Conservation (phyloP, 2,113 vertebrate genomes). For the Bos indicus region DNA sequence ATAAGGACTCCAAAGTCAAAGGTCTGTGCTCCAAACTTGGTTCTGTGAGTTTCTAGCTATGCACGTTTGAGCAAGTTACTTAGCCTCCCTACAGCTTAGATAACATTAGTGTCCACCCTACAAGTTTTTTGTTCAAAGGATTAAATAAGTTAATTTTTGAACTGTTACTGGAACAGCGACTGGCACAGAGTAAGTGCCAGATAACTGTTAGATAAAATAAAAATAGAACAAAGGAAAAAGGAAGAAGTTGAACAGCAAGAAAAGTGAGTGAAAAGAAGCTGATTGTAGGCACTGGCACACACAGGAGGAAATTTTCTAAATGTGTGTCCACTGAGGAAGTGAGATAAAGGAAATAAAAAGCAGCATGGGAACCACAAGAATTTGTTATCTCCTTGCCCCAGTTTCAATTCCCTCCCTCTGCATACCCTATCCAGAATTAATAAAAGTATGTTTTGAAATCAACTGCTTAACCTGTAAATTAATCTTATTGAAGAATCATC, state of each 20-base stretch:
- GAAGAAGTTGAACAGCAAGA: neutral
- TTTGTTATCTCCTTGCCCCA: neutral
- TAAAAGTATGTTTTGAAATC: neutral
- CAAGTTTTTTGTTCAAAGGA: neutral
- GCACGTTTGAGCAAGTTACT: neutral
- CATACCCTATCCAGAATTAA: neutral
- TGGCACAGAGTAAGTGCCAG: neutral
- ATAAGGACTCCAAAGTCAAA: neutral
- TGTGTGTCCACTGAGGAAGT: neutral
- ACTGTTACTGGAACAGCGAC: neutral
- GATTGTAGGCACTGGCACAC: neutral
- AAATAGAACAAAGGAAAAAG: neutral
- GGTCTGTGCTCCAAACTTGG: neutral
- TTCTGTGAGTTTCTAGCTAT: neutral
- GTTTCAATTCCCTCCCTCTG: neutral
- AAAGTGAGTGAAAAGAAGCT: neutral
- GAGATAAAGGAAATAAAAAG: neutral
- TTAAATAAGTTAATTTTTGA: neutral
- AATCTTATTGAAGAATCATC: neutral
- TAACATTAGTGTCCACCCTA: neutral
- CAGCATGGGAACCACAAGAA: neutral
- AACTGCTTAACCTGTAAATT: neutral
- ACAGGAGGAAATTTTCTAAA: neutral
- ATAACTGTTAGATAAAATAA: neutral
- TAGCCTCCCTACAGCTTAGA: neutral